These are phyloP conservation scores for Plagiodera versicolora DNA, from an alignment of 2,888 invertebrate species.

Conservation along the genomic window DNA sequence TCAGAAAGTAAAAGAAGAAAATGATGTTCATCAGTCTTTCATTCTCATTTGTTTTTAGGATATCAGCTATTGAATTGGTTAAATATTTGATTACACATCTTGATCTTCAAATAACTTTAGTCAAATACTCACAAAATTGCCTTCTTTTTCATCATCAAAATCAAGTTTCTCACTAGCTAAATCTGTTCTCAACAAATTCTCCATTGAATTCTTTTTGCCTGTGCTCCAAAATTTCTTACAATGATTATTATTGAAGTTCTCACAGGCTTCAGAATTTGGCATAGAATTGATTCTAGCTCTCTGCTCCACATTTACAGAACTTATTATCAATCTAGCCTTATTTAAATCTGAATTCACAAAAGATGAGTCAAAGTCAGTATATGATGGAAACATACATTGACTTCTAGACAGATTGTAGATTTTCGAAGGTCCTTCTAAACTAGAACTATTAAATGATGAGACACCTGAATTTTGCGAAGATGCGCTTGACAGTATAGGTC, in stretches of 20 bases:
- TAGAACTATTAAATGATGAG: constrained; percentile 28
- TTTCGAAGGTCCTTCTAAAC: constrained; percentile 34
- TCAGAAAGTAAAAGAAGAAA: no score
- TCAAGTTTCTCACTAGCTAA: constrained; percentile 17
- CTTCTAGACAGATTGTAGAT: constrained; percentile 27
- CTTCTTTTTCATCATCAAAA: constrained; percentile 22
- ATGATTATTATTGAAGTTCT: background rate
- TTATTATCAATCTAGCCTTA: constrained; percentile 16
- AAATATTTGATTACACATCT: no score
- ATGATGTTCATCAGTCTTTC: no score
- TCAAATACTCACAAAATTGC: constrained; percentile 26
- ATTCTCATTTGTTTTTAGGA: no score
- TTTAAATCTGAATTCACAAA: constrained; percentile 13
- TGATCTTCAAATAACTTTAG: background rate
- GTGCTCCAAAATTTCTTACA: constrained; percentile 20
- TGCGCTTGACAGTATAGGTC: constrained; percentile 20
- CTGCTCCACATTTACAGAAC: background rate
- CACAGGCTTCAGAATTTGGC: background rate
- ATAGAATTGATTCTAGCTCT: constrained; percentile 4
- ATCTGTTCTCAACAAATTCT: constrained; percentile 1
- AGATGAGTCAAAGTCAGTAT: constrained; percentile 2
- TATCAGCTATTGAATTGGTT: no score
- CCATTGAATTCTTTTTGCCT: constrained; percentile 9
- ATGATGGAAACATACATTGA: constrained; percentile 11
- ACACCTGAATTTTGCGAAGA: constrained; percentile 20